These are phyloP conservation scores for Lycaon pictus DNA, from an alignment of 2,113 vertebrate species.

Conservation along the genomic window DNA sequence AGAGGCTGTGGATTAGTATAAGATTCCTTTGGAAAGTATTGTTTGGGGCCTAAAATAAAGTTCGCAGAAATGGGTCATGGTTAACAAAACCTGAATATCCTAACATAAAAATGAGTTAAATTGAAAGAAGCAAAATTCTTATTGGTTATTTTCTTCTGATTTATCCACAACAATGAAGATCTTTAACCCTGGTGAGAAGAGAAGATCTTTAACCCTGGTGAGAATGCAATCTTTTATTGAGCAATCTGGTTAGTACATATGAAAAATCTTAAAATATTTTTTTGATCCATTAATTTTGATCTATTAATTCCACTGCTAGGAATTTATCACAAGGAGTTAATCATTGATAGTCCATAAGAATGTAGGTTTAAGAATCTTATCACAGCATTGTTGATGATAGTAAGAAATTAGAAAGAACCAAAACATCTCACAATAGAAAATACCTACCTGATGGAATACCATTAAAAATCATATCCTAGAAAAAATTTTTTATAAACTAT, in stretches of 20 bases:
- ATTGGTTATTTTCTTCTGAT: neutral
- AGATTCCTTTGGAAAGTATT: neutral
- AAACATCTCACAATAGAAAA: constrained; percentile 12
- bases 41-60: neutral
- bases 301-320: constrained; percentile 14
- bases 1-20: neutral
- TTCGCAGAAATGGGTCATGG: neutral
- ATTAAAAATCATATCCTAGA: constrained; percentile 12
- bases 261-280: neutral
- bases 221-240: neutral
- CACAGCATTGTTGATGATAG: neutral
- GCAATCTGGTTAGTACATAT: neutral
- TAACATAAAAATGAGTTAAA: neutral
- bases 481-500: constrained; percentile 22
- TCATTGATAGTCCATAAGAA: constrained; percentile 17
- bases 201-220: neutral
- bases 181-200: neutral
- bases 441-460: neutral
- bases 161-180: neutral
- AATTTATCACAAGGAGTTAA: constrained; percentile 23
- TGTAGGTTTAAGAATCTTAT: neutral
- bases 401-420: neutral
- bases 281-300: neutral
- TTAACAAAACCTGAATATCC: neutral
- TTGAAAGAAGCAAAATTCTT: neutral